A percentile compares a stretch with the other conserved stretches of the same genome.
Conservation (phyloP, 2,797 vertebrate species). For the Alauda arvensis region DNA sequence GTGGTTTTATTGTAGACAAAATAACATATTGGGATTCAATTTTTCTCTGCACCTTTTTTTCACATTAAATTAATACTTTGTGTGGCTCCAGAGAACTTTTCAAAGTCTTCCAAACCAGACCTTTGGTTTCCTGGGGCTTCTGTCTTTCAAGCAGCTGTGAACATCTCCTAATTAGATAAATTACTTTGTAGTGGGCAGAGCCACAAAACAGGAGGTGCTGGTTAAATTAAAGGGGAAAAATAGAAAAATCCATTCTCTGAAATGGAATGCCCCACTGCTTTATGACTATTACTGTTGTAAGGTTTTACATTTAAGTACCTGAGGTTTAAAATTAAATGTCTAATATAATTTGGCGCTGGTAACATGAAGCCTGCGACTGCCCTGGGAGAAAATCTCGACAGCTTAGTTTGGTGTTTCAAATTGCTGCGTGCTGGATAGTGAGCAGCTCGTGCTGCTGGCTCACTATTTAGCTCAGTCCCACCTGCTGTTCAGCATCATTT, state of each 20-base stretch:
- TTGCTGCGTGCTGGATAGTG: slow-evolving; percentile 52
- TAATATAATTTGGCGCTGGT: slow-evolving; percentile 74
- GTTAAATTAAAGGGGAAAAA: slow-evolving; percentile 69
- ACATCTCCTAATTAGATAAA: slow-evolving; percentile 77
- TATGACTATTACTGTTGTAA: slow-evolving; percentile 69
- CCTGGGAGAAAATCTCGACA: slow-evolving; percentile 68
- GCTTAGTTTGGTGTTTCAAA: slow-evolving; percentile 60
- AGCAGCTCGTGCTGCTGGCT: neutral
- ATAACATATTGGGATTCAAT: slow-evolving; percentile 65
- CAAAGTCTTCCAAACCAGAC: slow-evolving; percentile 56
- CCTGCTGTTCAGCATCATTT: slow-evolving; percentile 53
- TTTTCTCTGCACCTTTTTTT: slow-evolving; percentile 57
- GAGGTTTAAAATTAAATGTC: slow-evolving; percentile 81
- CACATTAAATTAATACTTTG: slow-evolving; percentile 70
- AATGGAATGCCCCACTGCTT: slow-evolving; percentile 72
- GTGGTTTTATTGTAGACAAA: slow-evolving; percentile 62
- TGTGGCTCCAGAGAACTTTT: slow-evolving; percentile 68
- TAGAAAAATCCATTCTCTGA: slow-evolving; percentile 65
- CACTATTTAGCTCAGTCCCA: slow-evolving; percentile 34
- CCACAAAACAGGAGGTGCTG: slow-evolving; percentile 73
- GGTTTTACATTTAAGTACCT: slow-evolving; percentile 76
- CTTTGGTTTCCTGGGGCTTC: slow-evolving; percentile 64
- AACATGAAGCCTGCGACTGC: slow-evolving; percentile 68
- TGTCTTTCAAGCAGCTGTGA: slow-evolving; percentile 68
- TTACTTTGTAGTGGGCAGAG: slow-evolving; percentile 69